Evolutionary conservation across 2,888 invertebrate species (phyloP).

Genomic region (Pollenia amentaria): DNA sequence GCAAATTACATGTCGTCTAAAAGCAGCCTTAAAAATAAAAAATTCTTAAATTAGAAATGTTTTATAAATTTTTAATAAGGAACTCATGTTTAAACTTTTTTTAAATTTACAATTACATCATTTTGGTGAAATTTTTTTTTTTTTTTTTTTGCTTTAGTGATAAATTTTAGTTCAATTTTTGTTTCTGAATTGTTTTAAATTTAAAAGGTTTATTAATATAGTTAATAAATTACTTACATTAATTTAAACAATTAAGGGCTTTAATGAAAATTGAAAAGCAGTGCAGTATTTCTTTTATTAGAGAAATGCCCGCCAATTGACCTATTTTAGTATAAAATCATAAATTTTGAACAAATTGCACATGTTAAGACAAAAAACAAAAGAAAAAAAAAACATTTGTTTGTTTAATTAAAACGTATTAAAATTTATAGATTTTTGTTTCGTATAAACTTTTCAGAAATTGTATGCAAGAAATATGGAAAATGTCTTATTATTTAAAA

Average conservation of each 20-base stretch:
- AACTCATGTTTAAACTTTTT: background rate
- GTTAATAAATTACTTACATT: constrained; percentile 25
- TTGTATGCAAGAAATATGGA: background rate
- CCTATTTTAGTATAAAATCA: constrained; percentile 36
- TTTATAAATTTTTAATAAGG: background rate
- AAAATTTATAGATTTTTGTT: constrained; percentile 18
- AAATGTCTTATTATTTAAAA: background rate
- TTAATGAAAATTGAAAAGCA: constrained; percentile 6
- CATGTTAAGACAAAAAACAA: constrained; percentile 8
- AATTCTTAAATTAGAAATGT: too few species aligned
- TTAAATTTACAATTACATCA: background rate
- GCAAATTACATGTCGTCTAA: too few species aligned
- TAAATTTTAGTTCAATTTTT: constrained; percentile 33
- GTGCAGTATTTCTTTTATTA: constrained; percentile 37
- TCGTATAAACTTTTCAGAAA: background rate
- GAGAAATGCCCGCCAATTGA: constrained; percentile 56
- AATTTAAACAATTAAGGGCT: constrained; percentile 46
- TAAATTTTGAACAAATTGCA: constrained; percentile 32
- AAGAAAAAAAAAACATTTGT: background rate
- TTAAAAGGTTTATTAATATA: constrained; percentile 43
- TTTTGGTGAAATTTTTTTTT: constrained; percentile 44
- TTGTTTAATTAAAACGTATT: constrained; percentile 30
- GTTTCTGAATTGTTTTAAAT: constrained; percentile 41
- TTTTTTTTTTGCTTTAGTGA: background rate
- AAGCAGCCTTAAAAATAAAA: too few species aligned